A percentile compares a stretch with the other conserved stretches of the same genome.
Conservation (phyloP, 2,113 vertebrate genomes). For the Gymnarchus niloticus region DNA sequence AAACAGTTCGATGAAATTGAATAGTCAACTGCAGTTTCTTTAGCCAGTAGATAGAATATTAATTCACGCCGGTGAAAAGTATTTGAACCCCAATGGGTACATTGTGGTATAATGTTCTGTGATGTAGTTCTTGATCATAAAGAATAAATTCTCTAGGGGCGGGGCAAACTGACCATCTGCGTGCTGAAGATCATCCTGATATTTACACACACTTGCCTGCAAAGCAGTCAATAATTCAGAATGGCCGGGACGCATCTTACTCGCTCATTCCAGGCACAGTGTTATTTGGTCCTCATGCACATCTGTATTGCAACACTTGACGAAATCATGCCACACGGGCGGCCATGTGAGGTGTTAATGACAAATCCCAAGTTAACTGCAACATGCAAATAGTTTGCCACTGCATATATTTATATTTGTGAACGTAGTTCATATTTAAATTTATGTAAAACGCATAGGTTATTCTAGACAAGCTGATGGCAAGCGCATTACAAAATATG, state of each 20-base stretch:
- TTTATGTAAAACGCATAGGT: not conserved
- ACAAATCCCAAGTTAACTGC: not conserved
- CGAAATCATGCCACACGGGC: not conserved
- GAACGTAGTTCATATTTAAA: not conserved
- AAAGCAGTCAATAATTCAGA: not conserved
- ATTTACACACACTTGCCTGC: not conserved
- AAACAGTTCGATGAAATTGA: not conserved
- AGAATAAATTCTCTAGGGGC: not conserved
- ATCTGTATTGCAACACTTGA: not conserved
- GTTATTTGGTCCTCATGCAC: not conserved
- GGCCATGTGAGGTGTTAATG: not conserved
- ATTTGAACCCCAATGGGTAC: not conserved
- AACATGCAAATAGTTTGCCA: not conserved
- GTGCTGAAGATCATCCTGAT: not conserved
- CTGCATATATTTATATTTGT: slow-evolving; percentile 15
- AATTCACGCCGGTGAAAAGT: not conserved
- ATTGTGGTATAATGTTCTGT: not conserved
- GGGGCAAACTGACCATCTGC: not conserved
- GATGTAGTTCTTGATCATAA: not conserved
- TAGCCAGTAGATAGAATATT: not conserved
- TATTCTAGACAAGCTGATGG: not conserved
- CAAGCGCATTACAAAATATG: not conserved
- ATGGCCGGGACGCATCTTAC: not conserved
- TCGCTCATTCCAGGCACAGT: not conserved
- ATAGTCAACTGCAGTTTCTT: not conserved